Conservation (phyloP, 2,113 vertebrate genomes). For the Thinocorus orbignyianus region DNA sequence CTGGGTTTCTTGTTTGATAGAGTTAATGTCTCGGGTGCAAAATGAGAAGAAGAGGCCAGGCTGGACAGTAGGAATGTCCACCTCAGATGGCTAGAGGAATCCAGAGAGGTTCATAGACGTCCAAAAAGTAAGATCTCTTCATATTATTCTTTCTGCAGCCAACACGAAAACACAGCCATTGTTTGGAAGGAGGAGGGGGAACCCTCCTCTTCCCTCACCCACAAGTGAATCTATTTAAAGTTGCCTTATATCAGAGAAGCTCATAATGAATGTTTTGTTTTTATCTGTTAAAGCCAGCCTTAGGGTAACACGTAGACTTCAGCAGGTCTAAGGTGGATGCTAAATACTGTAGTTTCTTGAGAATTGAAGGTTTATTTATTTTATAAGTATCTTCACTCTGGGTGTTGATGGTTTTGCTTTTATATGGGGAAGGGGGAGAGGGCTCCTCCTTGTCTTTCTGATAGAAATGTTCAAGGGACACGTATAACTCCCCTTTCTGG, state of each 20-base stretch:
- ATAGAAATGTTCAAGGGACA: conserved; percentile 19
- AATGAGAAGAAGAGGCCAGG: conserved; percentile 37
- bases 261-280: conserved; percentile 78
- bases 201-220: conserved; percentile 28
- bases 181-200: conserved; percentile 34
- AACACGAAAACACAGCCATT: conserved; percentile 61
- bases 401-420: conserved; percentile 38
- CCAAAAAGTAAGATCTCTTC: conserved; percentile 34
- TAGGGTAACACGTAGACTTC: conserved; percentile 70
- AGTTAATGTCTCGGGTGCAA: conserved; percentile 68
- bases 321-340: conserved; percentile 55
- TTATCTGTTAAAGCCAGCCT: conserved; percentile 68
- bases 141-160: conserved; percentile 58
- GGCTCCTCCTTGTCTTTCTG: conserved; percentile 46
- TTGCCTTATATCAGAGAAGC: conserved; percentile 79
- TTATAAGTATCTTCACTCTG: conserved; percentile 14
- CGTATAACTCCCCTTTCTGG: conserved; percentile 34
- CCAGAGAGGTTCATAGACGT: conserved; percentile 10
- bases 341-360: conserved; percentile 55
- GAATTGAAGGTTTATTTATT: conserved; percentile 62
- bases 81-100: conserved; percentile 38
- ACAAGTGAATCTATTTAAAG: conserved; percentile 73
- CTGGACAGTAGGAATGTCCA: conserved; percentile 54
- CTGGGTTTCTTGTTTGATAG: conserved; percentile 77
- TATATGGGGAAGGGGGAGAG: background rate